Conservation (phyloP, 1,140 invertebrate species). For the Bombus confusus region DNA sequence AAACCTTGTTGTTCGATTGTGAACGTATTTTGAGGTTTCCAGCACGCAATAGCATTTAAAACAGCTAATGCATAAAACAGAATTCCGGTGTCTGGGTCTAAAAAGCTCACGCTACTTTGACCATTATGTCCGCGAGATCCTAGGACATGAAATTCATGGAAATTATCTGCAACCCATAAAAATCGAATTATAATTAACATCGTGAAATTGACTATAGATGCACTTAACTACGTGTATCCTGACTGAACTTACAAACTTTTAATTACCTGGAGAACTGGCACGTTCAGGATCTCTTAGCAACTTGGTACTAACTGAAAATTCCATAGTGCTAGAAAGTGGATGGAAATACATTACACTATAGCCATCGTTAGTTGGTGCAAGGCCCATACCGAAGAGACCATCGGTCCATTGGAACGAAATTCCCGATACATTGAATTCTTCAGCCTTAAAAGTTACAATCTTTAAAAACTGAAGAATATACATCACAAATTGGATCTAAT, state of each 20-base stretch:
- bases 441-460: constrained; percentile 75
- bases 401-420: constrained; percentile 90
- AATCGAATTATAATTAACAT: not conserved
- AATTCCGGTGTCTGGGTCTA: constrained; percentile 88
- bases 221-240: not conserved
- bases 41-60: constrained; percentile 89
- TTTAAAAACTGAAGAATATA: not conserved
- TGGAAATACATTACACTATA: constrained; percentile 90
- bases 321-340: constrained; percentile 88
- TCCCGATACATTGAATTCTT: constrained; percentile 88
- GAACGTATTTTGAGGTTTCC: constrained; percentile 87
- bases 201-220: not conserved
- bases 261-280: constrained; percentile 77
- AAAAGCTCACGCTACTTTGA: constrained; percentile 88
- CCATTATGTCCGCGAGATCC: constrained; percentile 87
- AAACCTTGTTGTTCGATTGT: constrained; percentile 86
- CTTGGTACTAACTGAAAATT: constrained; percentile 88
- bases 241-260: not conserved
- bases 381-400: constrained; percentile 88
- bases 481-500: not conserved
- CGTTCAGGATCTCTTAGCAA: constrained; percentile 84
- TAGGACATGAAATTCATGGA: constrained; percentile 86
- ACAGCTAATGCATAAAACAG: constrained; percentile 90
- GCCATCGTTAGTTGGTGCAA: constrained; percentile 85
- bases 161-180: constrained; percentile 78